Base-by-base conservation (phyloP, 1,140 invertebrate genomes). In the Zophobas atratus region DNA sequence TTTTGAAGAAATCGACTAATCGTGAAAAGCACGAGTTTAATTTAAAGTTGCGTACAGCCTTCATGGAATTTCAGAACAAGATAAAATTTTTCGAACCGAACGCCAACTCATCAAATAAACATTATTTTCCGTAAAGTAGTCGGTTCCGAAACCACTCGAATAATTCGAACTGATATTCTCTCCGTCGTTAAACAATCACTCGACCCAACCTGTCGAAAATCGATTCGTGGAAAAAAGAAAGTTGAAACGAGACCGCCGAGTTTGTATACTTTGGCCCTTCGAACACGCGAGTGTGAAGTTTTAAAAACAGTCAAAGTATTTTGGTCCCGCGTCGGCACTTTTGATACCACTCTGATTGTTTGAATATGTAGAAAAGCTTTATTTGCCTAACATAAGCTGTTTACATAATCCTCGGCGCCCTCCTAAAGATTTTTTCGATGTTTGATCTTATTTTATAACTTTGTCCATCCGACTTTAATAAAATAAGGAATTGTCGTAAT, bases 361-460 rank as follows among this genome's bases (percentile, higher is more conserved):
- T 80, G 70, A 80, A 80, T 80, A 79, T 80, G 78, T 80, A 76
- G 79, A 79, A 78, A 80, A 71, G 74, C 77, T 79, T 78, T 80
- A 76, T 80, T 80, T 80, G 77, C 48, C 70, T 77, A 76, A 79
- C 77, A 57, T 77, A 74, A 79, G 75, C 55, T 79, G 78, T 79
- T 79, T 79, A 79, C 78, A 73, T 53, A 77, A 43, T 63, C 75
- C 51, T 70, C 74, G 74, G 57, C 55, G 55, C 74, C 60, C 60
- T 67, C 60, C 60, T 67, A 67, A 67, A 39, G 43, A 20, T 20
- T 67, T 67, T 67, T 67, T 67, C 60, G 39, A 67, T 67, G 60
- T 67, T 67, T 67, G 60, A 67, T 67, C 60, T 67, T 67, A 67
- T 67, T 67, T 67, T 67, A 67, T 67, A 67, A 67, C 60, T 67